Conservation (phyloP, 1,140 invertebrate genomes). For the Homalodisca vitripennis region DNA sequence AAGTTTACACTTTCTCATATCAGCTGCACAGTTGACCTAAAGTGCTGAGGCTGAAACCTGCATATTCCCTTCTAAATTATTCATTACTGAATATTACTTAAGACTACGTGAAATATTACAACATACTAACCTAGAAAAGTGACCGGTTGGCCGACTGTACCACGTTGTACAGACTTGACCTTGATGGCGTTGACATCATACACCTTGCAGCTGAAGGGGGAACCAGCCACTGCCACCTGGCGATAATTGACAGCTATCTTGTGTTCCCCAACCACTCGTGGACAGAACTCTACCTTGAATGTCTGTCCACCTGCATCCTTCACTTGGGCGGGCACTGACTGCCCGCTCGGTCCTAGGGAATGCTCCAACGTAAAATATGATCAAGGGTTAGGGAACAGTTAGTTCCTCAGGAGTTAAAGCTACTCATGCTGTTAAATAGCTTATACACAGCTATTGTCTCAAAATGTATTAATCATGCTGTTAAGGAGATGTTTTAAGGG, state of each 20-base stretch:
- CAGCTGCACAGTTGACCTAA: too few species aligned
- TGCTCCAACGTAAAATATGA: constrained; percentile 28
- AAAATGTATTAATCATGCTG: background rate
- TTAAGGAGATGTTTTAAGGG: too few species aligned
- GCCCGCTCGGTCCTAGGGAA: constrained; percentile 75
- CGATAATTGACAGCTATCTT: constrained; percentile 80
- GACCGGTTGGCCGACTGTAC: constrained; percentile 89
- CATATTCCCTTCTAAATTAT: too few species aligned
- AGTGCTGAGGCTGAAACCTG: too few species aligned
- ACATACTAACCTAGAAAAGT: constrained; percentile 91
- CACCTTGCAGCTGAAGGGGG: constrained; percentile 91
- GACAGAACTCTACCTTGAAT: constrained; percentile 85
- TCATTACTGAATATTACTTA: too few species aligned
- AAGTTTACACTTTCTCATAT: too few species aligned
- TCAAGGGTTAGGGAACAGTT: background rate
- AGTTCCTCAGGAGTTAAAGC: too few species aligned
- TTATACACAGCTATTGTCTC: too few species aligned
- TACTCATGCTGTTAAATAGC: too few species aligned
- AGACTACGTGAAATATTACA: too few species aligned
- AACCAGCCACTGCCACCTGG: constrained; percentile 75
- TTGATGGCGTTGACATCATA: constrained; percentile 94
- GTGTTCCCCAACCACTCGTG: constrained; percentile 85
- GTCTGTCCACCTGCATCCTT: constrained; percentile 66
- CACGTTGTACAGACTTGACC: constrained; percentile 87
- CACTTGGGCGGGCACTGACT: constrained; percentile 83